These are phyloP conservation scores for Cecropterus lyciades DNA, from an alignment of 1,140 invertebrate genomes.

Conservation along the genomic window DNA sequence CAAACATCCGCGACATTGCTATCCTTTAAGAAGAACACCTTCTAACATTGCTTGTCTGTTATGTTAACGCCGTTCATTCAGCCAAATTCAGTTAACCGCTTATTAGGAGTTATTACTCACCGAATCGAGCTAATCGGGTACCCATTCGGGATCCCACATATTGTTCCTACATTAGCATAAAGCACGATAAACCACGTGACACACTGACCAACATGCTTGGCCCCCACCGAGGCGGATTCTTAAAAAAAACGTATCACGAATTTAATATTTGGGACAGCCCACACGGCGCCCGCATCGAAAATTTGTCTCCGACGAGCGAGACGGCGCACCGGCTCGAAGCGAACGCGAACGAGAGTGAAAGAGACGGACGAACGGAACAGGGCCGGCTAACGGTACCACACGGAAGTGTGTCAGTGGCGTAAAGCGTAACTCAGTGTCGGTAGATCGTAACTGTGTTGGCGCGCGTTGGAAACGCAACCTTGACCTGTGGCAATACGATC, in stretches of 20 bases:
- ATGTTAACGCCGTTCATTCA: neutral
- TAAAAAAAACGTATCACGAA: conserved; percentile 77
- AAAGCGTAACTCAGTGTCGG: conserved; percentile 48
- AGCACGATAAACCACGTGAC: conserved; percentile 46
- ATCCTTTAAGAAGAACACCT: neutral
- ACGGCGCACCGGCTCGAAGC: conserved; percentile 41
- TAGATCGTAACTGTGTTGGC: conserved; percentile 56
- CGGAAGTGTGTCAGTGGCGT: conserved; percentile 83
- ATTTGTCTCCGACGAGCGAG: conserved; percentile 73
- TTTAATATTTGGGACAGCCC: conserved; percentile 77
- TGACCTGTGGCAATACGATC: conserved; percentile 60
- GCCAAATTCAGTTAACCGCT: conserved; percentile 13
- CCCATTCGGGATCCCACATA: conserved; percentile 23
- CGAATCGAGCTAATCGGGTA: conserved; percentile 12
- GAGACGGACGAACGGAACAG: conserved; percentile 69
- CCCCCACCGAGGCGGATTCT: conserved; percentile 51
- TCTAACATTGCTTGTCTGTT: neutral
- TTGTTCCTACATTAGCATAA: conserved; percentile 21
- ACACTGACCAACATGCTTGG: conserved; percentile 58
- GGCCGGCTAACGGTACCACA: conserved; percentile 79
- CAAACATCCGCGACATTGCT: neutral
- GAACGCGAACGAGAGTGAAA: conserved; percentile 71
- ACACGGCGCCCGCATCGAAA: conserved; percentile 79
- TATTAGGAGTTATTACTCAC: conserved; percentile 20
- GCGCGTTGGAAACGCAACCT: conserved; percentile 61